Evolutionary conservation across 2,113 vertebrate species (phyloP).

Genomic region (Hystrix brachyura): DNA sequence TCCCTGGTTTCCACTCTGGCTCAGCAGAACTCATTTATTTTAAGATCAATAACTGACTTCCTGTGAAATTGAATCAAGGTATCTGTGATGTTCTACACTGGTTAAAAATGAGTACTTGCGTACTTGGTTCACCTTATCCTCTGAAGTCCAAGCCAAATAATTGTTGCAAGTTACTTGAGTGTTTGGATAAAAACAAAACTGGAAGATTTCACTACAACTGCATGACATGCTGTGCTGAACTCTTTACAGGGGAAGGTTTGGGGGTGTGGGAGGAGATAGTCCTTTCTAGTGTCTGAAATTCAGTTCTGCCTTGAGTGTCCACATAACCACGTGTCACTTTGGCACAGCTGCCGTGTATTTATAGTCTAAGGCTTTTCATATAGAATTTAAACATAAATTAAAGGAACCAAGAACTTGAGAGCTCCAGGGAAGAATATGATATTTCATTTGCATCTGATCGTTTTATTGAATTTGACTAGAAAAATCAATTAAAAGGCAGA

Average conservation of each 20-base stretch:
- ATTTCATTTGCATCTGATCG: slow-evolving; percentile 62
- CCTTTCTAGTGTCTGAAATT: not conserved
- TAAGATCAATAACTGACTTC: slow-evolving; percentile 61
- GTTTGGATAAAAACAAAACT: slow-evolving; percentile 2
- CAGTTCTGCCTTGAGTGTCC: not conserved
- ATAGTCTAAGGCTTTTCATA: not conserved
- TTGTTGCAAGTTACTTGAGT: not conserved
- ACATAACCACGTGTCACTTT: not conserved
- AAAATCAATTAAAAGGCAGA: slow-evolving; percentile 62
- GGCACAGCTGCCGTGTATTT: slow-evolving; percentile 19
- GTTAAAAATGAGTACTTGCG: slow-evolving; percentile 51
- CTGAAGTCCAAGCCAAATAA: slow-evolving; percentile 44
- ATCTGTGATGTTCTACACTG: not conserved
- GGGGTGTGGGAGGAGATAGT: not conserved
- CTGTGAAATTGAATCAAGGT: slow-evolving; percentile 42
- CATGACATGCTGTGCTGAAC: not conserved
- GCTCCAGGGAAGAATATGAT: not conserved
- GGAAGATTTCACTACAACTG: not conserved
- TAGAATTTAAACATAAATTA: slow-evolving; percentile 35
- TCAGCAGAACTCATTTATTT: slow-evolving; percentile 29
- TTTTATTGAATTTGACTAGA: slow-evolving; percentile 66
- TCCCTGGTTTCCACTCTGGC: not conserved
- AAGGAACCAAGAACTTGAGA: not conserved
- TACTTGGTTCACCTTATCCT: not conserved
- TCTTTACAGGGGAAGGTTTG: not conserved